Percentiles rank a stretch among this genome's conserved stretches.
Conservation (phyloP, 2,113 vertebrate genomes). For the Centropus unirufus region DNA sequence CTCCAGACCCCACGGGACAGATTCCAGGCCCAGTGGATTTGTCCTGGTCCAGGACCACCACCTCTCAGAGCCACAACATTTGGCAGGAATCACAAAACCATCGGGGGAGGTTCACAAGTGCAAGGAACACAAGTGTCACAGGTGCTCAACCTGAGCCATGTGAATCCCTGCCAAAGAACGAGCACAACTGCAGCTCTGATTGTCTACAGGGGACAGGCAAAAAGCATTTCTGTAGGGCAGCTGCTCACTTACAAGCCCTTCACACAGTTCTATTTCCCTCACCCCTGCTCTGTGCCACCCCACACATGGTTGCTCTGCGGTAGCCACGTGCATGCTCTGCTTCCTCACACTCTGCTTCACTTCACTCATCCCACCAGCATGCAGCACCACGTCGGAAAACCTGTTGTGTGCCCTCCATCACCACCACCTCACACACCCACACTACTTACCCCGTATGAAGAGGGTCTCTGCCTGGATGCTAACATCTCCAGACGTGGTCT, state of each 20-base stretch:
- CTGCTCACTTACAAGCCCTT: background rate
- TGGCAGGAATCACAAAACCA: background rate
- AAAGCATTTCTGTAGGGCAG: background rate
- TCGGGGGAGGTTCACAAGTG: background rate
- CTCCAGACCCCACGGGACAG: background rate
- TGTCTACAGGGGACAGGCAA: background rate
- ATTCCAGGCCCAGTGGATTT: fast-evolving
- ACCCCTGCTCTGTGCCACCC: background rate
- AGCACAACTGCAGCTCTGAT: fast-evolving
- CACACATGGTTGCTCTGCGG: fast-evolving
- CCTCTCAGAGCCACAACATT: background rate
- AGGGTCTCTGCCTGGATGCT: background rate
- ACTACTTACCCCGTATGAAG: background rate
- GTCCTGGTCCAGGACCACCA: background rate
- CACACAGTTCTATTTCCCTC: background rate
- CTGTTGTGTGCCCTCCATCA: fast-evolving
- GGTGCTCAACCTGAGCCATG: fast-evolving
- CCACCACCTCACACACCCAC: background rate
- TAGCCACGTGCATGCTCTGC: fast-evolving
- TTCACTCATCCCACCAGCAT: background rate
- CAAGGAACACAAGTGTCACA: background rate
- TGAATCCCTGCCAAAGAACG: background rate
- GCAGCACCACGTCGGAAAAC: background rate
- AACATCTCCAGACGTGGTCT: background rate
- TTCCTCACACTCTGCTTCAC: fast-evolving